Evolutionary conservation across 1,140 invertebrate genomes (phyloP).

Genomic region (Conus betulinus): DNA sequence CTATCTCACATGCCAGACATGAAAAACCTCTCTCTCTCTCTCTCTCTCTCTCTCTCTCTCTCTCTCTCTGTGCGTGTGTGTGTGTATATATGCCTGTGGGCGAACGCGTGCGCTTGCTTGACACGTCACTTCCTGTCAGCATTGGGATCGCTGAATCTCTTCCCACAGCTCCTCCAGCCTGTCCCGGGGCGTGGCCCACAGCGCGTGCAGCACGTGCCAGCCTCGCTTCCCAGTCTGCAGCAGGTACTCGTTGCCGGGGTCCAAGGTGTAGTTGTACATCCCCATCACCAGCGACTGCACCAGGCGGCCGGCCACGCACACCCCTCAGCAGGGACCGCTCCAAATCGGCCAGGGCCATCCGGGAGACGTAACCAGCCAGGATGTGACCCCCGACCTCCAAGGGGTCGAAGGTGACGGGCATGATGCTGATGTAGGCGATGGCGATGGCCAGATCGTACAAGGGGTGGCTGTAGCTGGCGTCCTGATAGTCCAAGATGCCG

Average conservation of each 20-base stretch:
- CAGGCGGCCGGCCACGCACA: constrained; percentile 85
- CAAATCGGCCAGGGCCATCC: constrained; percentile 78
- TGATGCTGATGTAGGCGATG: constrained; percentile 87
- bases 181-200: constrained; percentile 78
- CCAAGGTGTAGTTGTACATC: constrained; percentile 83
- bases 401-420: constrained; percentile 76
- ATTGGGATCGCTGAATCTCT: constrained; percentile 50
- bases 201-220: constrained; percentile 62
- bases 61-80: too few relatives aligned
- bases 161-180: constrained; percentile 70
- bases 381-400: constrained; percentile 82
- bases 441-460: constrained; percentile 90
- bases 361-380: constrained; percentile 84
- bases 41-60: too few relatives aligned
- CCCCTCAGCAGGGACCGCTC: constrained; percentile 83
- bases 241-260: constrained; percentile 88
- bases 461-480: constrained; percentile 83
- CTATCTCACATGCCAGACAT: too few relatives aligned
- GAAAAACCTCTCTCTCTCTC: too few relatives aligned
- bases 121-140: too few relatives aligned
- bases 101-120: too few relatives aligned
- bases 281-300: constrained; percentile 89
- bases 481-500: constrained; percentile 90
- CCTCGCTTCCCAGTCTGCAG: constrained; percentile 78
- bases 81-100: too few relatives aligned